Percentiles rank a stretch among this genome's conserved stretches.
Conservation (phyloP, 2,797 vertebrate species). For the Gymnothorax reevesii region DNA sequence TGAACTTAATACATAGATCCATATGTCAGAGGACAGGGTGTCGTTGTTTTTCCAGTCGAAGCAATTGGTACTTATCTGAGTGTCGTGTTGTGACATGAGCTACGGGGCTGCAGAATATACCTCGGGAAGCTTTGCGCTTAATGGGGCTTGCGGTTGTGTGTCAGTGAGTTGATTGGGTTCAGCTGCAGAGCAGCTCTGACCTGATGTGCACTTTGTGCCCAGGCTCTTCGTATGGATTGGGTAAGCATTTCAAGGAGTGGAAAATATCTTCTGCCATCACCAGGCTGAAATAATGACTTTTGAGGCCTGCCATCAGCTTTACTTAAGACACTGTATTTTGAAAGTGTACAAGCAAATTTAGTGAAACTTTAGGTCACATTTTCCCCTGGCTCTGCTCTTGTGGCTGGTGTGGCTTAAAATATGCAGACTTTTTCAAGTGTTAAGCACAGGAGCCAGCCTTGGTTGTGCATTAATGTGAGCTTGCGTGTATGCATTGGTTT, state of each 20-base stretch:
- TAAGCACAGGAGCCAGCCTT: neutral
- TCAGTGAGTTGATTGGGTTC: neutral
- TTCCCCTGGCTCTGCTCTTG: neutral
- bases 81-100: neutral
- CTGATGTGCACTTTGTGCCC: slow-evolving; percentile 6
- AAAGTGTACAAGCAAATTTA: neutral
- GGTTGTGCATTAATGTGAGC: neutral
- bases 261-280: neutral
- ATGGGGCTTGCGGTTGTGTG: neutral
- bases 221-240: neutral
- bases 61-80: neutral
- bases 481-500: neutral
- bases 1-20: too few relatives aligned
- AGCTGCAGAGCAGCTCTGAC: neutral
- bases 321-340: neutral
- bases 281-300: neutral
- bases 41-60: neutral
- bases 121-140: neutral
- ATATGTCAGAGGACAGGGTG: neutral
- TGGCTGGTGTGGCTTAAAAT: neutral
- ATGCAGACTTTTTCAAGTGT: neutral
- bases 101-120: slow-evolving; percentile 27
- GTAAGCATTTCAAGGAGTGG: neutral
- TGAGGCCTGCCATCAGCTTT: neutral
- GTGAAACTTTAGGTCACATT: neutral